phyloP scores from a whole-genome alignment of 1,140 invertebrate species.

The Papilio dardanus region DNA sequence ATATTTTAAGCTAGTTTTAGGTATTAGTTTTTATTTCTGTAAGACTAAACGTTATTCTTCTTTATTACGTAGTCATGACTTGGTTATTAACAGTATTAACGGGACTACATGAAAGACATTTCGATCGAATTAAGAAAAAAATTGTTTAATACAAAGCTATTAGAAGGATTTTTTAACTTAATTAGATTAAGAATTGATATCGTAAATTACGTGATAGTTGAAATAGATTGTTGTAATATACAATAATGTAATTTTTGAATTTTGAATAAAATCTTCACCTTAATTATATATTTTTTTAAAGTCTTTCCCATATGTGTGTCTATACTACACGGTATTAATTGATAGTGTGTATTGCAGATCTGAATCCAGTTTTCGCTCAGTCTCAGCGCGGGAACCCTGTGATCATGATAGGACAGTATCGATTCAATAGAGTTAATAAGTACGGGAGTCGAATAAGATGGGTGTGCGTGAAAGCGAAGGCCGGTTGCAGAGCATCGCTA shows the following conservation, averaged over 20 bases:
- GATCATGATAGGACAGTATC: conserved; percentile 77
- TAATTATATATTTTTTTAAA: neutral
- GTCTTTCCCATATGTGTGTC: too few relatives aligned
- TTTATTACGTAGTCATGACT: too few relatives aligned
- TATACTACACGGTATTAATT: conserved; percentile 46
- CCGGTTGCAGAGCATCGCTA: conserved; percentile 71
- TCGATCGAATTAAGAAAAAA: neutral
- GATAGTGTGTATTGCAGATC: conserved; percentile 60
- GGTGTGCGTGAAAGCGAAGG: conserved; percentile 77
- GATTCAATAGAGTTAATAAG: conserved; percentile 75
- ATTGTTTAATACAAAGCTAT: neutral
- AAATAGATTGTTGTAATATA: neutral
- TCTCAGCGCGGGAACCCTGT: conserved; percentile 76
- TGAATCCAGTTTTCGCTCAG: conserved; percentile 72
- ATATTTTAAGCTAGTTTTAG: neutral
- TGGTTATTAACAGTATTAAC: neutral
- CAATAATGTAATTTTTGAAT: conserved; percentile 18
- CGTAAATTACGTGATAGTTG: neutral
- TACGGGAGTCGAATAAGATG: conserved; percentile 71
- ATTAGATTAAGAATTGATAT: neutral
- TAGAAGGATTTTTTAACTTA: neutral
- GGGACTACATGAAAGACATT: neutral
- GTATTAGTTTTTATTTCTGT: neutral
- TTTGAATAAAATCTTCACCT: conserved; percentile 23
- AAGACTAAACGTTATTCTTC: neutral